phyloP scores from a whole-genome alignment of 2,888 invertebrate genomes.

The Sminthurides aquaticus region DNA sequence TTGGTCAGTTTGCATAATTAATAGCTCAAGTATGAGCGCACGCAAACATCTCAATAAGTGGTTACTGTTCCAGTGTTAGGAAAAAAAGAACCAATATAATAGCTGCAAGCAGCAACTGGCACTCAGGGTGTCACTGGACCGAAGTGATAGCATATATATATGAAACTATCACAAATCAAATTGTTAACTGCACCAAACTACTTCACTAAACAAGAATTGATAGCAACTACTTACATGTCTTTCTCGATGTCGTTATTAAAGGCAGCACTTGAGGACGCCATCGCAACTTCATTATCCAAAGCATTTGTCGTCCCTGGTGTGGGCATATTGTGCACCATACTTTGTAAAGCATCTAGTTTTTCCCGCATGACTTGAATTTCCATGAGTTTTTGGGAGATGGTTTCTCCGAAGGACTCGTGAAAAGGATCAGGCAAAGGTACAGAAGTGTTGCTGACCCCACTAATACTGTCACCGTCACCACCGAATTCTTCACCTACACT shows the following conservation, averaged over 20 bases:
- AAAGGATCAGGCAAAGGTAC: not conserved
- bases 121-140: constrained; percentile 17
- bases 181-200: too few relatives aligned
- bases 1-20: too few relatives aligned
- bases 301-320: not conserved
- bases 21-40: too few relatives aligned
- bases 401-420: not conserved
- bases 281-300: not conserved
- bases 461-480: not conserved
- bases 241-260: not conserved
- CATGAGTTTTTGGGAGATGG: constrained; percentile 12
- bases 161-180: too few relatives aligned
- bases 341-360: constrained; percentile 19
- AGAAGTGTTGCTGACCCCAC: constrained; percentile 2
- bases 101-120: constrained; percentile 3
- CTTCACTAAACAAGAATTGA: not conserved
- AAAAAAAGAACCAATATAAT: not conserved
- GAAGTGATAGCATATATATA: not conserved
- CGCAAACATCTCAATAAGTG: too few relatives aligned
- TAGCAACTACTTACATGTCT: constrained; percentile 2
- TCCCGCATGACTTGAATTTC: constrained; percentile 21
- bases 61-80: constrained; percentile 9
- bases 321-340: constrained; percentile 15
- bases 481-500: constrained; percentile 11
- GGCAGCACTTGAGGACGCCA: not conserved